Percentiles rank a stretch among this genome's conserved stretches.
phyloP scores from a whole-genome alignment of 2,888 invertebrate species.

The Pollenia griseotomentosa region DNA sequence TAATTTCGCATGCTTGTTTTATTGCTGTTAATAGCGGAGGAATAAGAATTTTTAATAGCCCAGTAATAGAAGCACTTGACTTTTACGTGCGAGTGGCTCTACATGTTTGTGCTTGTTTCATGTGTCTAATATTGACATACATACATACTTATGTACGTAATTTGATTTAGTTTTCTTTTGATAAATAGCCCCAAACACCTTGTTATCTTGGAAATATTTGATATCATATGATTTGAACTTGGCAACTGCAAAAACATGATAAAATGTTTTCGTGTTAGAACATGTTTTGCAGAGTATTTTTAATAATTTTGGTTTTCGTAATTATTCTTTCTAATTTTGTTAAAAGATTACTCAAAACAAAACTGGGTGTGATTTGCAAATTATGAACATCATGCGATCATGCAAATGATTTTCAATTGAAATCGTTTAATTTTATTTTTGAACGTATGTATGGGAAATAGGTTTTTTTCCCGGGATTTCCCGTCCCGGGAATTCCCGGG shows the following conservation, averaged over 20 bases:
- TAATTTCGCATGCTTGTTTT: no score
- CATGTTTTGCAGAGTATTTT: conserved; percentile 6
- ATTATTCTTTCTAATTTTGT: not conserved
- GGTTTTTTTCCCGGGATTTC: no score
- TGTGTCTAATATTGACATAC: not conserved
- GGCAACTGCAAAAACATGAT: conserved; percentile 18
- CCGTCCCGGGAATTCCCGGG: no score
- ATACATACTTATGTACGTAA: not conserved
- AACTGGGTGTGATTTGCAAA: conserved; percentile 8
- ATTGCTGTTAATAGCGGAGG: no score
- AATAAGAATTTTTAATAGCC: not conserved
- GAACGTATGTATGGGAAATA: no score
- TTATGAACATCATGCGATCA: conserved; percentile 21
- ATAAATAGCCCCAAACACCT: not conserved
- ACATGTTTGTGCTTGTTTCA: not conserved
- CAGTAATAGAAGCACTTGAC: not conserved
- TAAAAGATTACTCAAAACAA: not conserved
- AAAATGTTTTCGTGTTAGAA: not conserved
- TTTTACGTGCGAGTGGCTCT: not conserved
- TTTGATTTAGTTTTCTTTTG: not conserved
- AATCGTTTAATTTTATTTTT: not conserved
- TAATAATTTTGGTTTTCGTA: not conserved
- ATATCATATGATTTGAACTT: not conserved
- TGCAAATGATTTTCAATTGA: conserved; percentile 23
- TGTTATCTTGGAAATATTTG: not conserved